Percentiles rank a stretch among this genome's conserved stretches.
Evolutionary conservation across 2,888 invertebrate species (phyloP).

Genomic region (Netelia melanura): DNA sequence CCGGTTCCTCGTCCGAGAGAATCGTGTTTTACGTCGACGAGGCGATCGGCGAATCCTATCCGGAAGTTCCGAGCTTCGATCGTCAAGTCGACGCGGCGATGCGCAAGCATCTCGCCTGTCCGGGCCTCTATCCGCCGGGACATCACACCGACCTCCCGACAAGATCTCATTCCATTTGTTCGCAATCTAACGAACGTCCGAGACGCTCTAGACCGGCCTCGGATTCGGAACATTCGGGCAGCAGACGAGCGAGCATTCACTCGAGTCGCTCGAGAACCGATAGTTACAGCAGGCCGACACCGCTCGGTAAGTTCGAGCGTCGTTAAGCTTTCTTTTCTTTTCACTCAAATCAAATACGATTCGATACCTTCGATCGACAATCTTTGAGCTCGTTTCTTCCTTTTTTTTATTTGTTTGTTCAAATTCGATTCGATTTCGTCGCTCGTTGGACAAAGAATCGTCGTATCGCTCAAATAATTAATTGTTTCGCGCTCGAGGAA

Average conservation of each 20-base stretch:
- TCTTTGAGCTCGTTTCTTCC: too few relatives aligned
- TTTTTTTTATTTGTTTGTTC: too few relatives aligned
- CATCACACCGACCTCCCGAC: constrained; percentile 50
- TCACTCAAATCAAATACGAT: constrained; percentile 6
- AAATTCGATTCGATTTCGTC: too few relatives aligned
- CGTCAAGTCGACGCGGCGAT: constrained; percentile 56
- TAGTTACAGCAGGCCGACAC: constrained; percentile 79
- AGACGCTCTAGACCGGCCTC: constrained; percentile 74
- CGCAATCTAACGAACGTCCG: constrained; percentile 68
- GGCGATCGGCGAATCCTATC: constrained; percentile 55
- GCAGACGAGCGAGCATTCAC: constrained; percentile 77
- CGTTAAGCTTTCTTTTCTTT: neutral
- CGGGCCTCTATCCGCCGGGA: constrained; percentile 68
- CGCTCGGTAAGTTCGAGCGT: constrained; percentile 78
- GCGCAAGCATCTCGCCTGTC: constrained; percentile 52
- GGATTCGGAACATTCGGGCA: constrained; percentile 75
- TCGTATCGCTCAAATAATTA: too few relatives aligned
- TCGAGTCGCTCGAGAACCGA: constrained; percentile 78
- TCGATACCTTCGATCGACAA: neutral
- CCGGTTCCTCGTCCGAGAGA: constrained; percentile 76
- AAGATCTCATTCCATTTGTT: constrained; percentile 69
- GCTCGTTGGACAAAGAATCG: too few relatives aligned
- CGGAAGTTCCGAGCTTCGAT: constrained; percentile 48
- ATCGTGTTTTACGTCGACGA: constrained; percentile 79
- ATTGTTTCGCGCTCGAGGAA: too few relatives aligned